phyloP scores from a whole-genome alignment of 1,140 invertebrate species.

The Heterodera carotae region DNA sequence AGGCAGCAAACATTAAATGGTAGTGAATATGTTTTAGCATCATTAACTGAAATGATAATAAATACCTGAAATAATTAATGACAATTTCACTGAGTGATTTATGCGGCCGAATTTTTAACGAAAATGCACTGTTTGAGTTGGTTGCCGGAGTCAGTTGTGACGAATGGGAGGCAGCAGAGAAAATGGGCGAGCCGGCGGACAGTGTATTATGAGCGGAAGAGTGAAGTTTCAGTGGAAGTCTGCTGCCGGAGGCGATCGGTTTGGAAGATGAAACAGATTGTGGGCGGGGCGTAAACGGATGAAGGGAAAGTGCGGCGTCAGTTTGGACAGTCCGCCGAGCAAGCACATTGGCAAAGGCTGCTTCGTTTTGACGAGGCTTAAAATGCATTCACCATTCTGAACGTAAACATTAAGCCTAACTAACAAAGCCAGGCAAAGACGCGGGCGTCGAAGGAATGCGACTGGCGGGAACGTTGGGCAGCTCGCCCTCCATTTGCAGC shows the following conservation, averaged over 20 bases:
- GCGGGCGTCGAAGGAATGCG: constrained; percentile 43
- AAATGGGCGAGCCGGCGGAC: not conserved
- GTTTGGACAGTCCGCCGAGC: constrained; percentile 23
- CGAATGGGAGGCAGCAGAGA: not conserved
- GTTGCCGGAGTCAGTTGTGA: constrained; percentile 1
- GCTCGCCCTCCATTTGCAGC: constrained; percentile 53
- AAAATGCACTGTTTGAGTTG: constrained; percentile 16
- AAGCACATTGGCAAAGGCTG: constrained; percentile 23
- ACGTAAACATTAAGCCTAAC: constrained; percentile 8
- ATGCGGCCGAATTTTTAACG: constrained; percentile 42
- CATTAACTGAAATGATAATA: too few species aligned
- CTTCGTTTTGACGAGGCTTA: constrained; percentile 37
- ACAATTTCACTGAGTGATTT: constrained; percentile 57
- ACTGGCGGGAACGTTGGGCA: constrained; percentile 52
- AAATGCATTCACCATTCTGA: not conserved
- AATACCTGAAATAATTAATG: constrained; percentile 60
- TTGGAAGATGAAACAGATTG: constrained; percentile 19
- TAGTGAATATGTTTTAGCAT: not conserved
- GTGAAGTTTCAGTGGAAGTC: constrained; percentile 17
- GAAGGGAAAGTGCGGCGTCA: not conserved
- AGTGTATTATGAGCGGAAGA: not conserved
- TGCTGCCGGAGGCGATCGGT: not conserved
- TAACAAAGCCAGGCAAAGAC: constrained; percentile 45
- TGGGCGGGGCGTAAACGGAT: not conserved
- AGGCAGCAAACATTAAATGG: not conserved